Base-by-base conservation (phyloP, 2,888 invertebrate genomes). In the Lagria hirta region DNA sequence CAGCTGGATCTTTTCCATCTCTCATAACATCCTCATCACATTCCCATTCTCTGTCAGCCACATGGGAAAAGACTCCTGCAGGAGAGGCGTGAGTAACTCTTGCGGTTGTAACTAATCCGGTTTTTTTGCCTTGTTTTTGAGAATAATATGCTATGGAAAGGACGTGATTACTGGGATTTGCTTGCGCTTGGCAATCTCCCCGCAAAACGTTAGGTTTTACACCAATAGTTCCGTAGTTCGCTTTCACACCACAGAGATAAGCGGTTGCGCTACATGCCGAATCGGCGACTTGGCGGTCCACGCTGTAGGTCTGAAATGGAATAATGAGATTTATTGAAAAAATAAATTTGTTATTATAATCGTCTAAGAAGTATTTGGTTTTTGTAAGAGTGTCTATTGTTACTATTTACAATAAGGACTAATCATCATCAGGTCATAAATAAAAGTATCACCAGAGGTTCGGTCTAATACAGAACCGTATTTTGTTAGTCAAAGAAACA, bases 1-100 rank as follows among this genome's bases (percentile, higher is more conserved):
- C 22, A 3, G 12, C 11, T 2, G 49, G 45, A 36, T 78, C 72
- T 17, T 67, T 67, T 11, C 77, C 75, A 14, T 73, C 74, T 0
- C 68, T 55, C 0, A 73, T 69, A 0, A 84, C 61, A 18, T 82
- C 78, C 0, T 70, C 71, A 55, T 87, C 86, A 10, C 75, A 76
- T 65, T 88, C 87, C 81, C 85, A 88, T 56, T 84, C 76, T 1
- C 87, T 72, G 48, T 82, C 76, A 0, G 84, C 80, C 0, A 77
- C 73, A 60, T 86, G 83, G 0, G 87, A 86, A 61, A 84, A 87
- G 0, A 79, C 71, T 0, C 84, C 63, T 5, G 83, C 81, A 0
- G 88, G 87, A 0, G 86, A 82, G 0, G 88, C 88, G 58, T 88
- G 86, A 0, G 88, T 88, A 1, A 89, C 79, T 12, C 87, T 69